phyloP scores from a whole-genome alignment of 1,140 invertebrate genomes.

The Lepidurus couesii region DNA sequence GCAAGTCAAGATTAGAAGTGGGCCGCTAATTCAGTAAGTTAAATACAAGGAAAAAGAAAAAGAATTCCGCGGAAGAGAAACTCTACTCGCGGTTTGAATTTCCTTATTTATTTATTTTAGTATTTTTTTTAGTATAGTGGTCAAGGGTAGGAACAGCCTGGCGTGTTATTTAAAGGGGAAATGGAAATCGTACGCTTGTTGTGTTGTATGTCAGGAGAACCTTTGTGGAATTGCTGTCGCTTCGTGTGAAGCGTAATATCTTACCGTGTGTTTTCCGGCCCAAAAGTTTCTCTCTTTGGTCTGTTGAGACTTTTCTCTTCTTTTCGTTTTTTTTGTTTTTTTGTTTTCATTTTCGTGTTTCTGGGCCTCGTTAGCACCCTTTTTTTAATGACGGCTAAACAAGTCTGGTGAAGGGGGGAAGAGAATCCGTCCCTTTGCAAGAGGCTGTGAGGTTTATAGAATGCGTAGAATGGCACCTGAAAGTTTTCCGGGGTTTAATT shows the following conservation, averaged over 20 bases:
- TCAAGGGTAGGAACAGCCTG: too few relatives aligned
- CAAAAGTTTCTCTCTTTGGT: background rate
- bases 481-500: slow-evolving; percentile 12
- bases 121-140: too few relatives aligned
- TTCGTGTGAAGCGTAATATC: background rate
- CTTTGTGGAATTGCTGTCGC: background rate
- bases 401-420: background rate
- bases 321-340: too few relatives aligned
- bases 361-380: slow-evolving; percentile 3
- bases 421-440: background rate
- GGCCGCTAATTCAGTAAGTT: too few relatives aligned
- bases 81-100: too few relatives aligned
- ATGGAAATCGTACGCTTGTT: background rate
- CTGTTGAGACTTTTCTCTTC: background rate
- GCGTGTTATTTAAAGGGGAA: too few relatives aligned
- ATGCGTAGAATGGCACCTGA: background rate
- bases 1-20: too few relatives aligned
- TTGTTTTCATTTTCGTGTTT: too few relatives aligned
- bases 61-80: too few relatives aligned
- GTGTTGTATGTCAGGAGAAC: background rate
- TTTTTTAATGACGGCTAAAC: slow-evolving; percentile 1
- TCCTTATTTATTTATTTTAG: too few relatives aligned
- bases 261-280: background rate
- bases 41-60: too few relatives aligned
- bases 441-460: background rate